A percentile compares a stretch with the other conserved stretches of the same genome.
Evolutionary conservation across 2,888 invertebrate genomes (phyloP).

Genomic region (Uropetala carovei): DNA sequence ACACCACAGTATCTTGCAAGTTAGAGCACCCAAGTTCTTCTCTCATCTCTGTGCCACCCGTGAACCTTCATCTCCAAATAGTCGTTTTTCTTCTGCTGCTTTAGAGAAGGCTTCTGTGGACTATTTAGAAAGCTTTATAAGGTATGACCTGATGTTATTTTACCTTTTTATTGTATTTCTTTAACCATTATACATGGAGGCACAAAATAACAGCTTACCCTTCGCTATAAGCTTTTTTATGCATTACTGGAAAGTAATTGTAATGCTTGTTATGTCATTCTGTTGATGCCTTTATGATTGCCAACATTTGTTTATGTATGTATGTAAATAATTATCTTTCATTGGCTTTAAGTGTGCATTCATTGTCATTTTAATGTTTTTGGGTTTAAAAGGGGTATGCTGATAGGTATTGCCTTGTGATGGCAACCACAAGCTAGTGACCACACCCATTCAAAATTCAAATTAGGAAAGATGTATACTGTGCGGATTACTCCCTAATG

Average conservation of each 20-base stretch:
- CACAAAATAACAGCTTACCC: conserved; percentile 15
- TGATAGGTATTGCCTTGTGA: neutral
- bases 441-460: too few relatives aligned
- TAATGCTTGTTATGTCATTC: neutral
- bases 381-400: neutral
- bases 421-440: too few relatives aligned
- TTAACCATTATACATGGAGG: neutral
- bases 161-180: conserved; percentile 2
- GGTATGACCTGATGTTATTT: conserved; percentile 71
- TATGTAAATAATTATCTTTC: conserved; percentile 72
- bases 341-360: conserved; percentile 71
- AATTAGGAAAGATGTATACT: too few relatives aligned
- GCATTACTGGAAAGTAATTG: neutral
- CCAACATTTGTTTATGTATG: conserved; percentile 66
- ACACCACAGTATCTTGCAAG: conserved; percentile 80
- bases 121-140: conserved; percentile 73
- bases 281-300: conserved; percentile 48
- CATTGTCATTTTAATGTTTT: conserved; percentile 28
- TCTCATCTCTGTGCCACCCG: conserved; percentile 75
- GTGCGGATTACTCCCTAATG: too few relatives aligned
- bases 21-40: conserved; percentile 79
- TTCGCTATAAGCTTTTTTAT: conserved; percentile 5
- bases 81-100: conserved; percentile 65
- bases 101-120: conserved; percentile 66
- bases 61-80: conserved; percentile 77